Percentiles rank a stretch among this genome's conserved stretches.
Conservation (phyloP, 2,797 vertebrate species). For the Leuciscus waleckii region DNA sequence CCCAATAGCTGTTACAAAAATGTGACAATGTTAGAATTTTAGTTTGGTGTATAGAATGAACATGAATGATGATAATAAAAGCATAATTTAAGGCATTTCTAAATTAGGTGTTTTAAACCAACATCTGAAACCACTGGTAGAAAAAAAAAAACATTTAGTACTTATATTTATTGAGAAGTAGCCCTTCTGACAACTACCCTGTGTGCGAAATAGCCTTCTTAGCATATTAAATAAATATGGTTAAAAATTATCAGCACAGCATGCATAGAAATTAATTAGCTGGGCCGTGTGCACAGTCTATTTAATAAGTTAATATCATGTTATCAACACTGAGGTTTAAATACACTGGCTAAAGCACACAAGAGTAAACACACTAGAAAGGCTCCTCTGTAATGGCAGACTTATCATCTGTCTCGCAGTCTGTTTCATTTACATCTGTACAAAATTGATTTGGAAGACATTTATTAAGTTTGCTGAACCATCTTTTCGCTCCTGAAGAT, state of each 20-base stretch:
- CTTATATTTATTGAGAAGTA: neutral
- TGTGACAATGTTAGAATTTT: neutral
- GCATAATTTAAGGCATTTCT: neutral
- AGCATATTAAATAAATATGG: slow-evolving; percentile 28
- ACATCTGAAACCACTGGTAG: neutral
- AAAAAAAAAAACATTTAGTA: neutral
- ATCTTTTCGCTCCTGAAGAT: slow-evolving; percentile 73
- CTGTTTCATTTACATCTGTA: slow-evolving; percentile 76
- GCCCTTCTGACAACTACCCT: neutral
- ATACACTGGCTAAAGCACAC: neutral
- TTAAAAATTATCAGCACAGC: slow-evolving; percentile 2
- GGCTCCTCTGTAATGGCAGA: slow-evolving; percentile 74
- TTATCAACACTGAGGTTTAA: slow-evolving; percentile 22
- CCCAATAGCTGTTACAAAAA: neutral
- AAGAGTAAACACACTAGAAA: slow-evolving; percentile 68
- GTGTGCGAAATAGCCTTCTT: neutral
- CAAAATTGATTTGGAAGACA: slow-evolving; percentile 78
- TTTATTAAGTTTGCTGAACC: slow-evolving; percentile 76
- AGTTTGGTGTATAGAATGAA: neutral
- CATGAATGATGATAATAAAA: neutral
- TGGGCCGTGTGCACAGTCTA: neutral
- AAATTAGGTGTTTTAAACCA: neutral
- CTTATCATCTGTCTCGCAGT: slow-evolving; percentile 75
- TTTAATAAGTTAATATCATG: slow-evolving; percentile 17
- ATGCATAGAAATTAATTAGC: slow-evolving; percentile 28